Evolutionary conservation across 1,140 invertebrate genomes (phyloP), one percentile per base, ranked within the genome.

Genomic region (Drosophila kohkoa): DNA sequence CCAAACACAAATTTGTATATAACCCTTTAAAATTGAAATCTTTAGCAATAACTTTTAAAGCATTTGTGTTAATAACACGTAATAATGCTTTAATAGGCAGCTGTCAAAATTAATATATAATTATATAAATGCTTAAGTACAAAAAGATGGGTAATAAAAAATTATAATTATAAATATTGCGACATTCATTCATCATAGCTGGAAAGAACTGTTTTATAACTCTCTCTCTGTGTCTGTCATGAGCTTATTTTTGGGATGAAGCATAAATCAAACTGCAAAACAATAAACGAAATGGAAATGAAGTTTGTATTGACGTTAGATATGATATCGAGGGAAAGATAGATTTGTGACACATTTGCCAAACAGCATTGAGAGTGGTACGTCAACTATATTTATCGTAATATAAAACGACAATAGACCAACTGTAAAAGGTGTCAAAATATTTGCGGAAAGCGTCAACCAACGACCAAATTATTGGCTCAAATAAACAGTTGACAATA

Each of bases 341-440:
- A 25, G 8, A 43, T 13, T 35, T 57, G 16, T 57, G 64, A 46
- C 63, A 64, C 25, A 68, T 68, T 43, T 32, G 15, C 28, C n/a
- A 25, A 25, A 25, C 20, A 45, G 10, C 25, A 54, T 45, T n/a
- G 41, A 35, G 15, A 55, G 10, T 41, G 30, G n/a, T 46, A 71
- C 59, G 60, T 16, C 28, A 16, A 32, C 15, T 35, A 28, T 28
- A 54, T 65, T 66, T 63, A 54, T 67, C 35, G 13, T 32, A 20
- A 60, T 46, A 28, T 52, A 32, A 38, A 46, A 41, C n/a, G 41
- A 20, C 45, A 58, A 66, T 59, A 25, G 48, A 45, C 20, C 11
- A 51, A 55, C 60, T 41, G 58, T 32, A 66, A 10, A 45, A 79
- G 75, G 82, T 86, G 82, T 72, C 60, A 86, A 86, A 82, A 67